phyloP scores from a whole-genome alignment of 2,113 vertebrate genomes.

The Talpa occidentalis region DNA sequence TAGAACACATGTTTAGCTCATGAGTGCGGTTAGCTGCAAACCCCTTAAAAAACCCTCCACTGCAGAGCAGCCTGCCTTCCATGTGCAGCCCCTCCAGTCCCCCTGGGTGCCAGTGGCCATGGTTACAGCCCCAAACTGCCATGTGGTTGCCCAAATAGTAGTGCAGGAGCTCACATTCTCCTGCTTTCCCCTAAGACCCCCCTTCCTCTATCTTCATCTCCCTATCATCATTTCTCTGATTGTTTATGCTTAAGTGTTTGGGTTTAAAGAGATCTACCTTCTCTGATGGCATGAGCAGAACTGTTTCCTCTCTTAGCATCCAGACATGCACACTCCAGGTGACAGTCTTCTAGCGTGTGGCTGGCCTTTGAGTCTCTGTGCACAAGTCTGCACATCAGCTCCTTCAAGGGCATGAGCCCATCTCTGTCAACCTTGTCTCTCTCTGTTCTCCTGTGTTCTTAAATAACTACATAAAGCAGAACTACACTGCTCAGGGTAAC shows the following conservation, averaged over 20 bases:
- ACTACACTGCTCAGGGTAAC: not conserved
- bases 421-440: not conserved
- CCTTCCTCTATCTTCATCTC: not conserved
- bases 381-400: too few species aligned
- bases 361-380: not conserved
- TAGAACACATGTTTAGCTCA: not conserved
- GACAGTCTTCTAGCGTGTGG: not conserved
- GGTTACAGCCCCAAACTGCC: not conserved
- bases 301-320: not conserved
- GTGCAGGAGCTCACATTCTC: not conserved
- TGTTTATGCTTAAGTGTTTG: not conserved
- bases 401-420: not conserved
- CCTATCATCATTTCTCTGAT: not conserved
- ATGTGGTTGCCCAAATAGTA: not conserved
- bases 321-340: not conserved
- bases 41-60: not conserved
- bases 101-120: accelerated
- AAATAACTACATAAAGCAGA: not conserved
- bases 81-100: not conserved
- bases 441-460: not conserved
- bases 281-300: not conserved
- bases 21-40: not conserved
- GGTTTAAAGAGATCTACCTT: not conserved
- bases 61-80: not conserved
- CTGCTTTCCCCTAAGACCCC: not conserved